phyloP scores from a whole-genome alignment of 2,888 invertebrate species.

The Aphidius colemani region DNA sequence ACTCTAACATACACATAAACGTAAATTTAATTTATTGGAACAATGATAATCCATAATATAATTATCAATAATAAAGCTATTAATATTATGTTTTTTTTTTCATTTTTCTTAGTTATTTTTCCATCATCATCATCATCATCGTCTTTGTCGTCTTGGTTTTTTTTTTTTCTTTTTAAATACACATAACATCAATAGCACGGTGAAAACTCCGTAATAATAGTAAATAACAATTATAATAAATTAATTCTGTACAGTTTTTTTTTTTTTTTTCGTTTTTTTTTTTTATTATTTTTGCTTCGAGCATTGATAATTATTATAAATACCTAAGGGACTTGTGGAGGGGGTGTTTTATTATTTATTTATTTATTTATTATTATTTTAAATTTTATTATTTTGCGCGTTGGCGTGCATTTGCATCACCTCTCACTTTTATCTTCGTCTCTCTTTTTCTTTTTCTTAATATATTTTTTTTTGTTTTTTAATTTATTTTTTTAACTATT shows the following conservation, averaged over 20 bases:
- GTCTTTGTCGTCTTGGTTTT: too few species aligned
- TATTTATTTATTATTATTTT: conserved; percentile 12
- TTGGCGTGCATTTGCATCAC: conserved; percentile 30
- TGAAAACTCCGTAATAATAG: conserved; percentile 42
- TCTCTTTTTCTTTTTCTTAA: conserved; percentile 23
- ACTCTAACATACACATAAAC: conserved; percentile 24
- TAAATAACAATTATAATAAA: conserved; percentile 60
- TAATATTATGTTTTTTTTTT: conserved; percentile 18
- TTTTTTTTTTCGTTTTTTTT: too few species aligned
- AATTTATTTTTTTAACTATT: too few species aligned
- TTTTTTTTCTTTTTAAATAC: conserved; percentile 28
- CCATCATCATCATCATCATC: conserved; percentile 31
- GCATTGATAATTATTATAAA: conserved; percentile 48
- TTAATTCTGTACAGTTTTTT: conserved; percentile 59
- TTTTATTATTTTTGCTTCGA: conserved; percentile 44
- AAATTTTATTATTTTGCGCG: not conserved
- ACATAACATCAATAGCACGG: conserved; percentile 40
- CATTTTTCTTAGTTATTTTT: too few species aligned
- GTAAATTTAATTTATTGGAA: conserved; percentile 42
- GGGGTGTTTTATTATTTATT: conserved; percentile 20
- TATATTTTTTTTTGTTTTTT: conserved; percentile 9
- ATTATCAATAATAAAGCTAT: conserved; percentile 29
- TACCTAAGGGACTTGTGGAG: conserved; percentile 31
- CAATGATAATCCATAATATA: conserved; percentile 51
- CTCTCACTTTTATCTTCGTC: conserved; percentile 33